phyloP scores from a whole-genome alignment of 2,113 vertebrate genomes.

The Edolisoma coerulescens region DNA sequence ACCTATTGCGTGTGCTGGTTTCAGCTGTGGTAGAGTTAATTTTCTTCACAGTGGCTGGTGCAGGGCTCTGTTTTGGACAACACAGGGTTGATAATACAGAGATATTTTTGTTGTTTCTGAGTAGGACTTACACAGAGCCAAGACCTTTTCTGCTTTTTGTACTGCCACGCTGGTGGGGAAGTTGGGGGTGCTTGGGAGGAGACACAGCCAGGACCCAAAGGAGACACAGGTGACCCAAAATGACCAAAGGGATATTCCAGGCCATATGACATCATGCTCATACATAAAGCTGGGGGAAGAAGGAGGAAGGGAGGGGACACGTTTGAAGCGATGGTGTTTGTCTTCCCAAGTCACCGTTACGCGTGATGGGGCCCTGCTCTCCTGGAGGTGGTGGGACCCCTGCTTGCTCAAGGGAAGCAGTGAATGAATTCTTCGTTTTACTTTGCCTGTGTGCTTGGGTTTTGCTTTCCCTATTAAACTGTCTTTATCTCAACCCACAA shows the following conservation, averaged over 20 bases:
- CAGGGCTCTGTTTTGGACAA: neutral
- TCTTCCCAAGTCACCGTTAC: neutral
- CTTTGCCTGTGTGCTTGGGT: neutral
- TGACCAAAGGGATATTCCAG: neutral
- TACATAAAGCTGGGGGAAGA: neutral
- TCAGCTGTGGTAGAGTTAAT: neutral
- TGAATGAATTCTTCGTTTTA: neutral
- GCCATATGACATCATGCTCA: too few relatives aligned
- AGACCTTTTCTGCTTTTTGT: neutral
- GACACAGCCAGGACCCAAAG: neutral
- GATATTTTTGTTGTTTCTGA: neutral
- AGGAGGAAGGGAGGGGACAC: neutral
- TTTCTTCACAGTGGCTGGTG: neutral
- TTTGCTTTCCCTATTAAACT: neutral
- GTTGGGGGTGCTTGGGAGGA: neutral
- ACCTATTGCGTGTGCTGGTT: neutral
- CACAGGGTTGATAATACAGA: neutral
- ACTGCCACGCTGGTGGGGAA: neutral
- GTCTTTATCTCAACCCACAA: neutral
- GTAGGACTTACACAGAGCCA: neutral
- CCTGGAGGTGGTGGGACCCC: neutral
- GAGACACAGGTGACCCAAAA: neutral
- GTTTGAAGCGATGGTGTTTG: neutral
- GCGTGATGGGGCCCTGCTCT: neutral
- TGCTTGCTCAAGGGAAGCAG: neutral